Percentiles rank a stretch among this genome's conserved stretches.
Evolutionary conservation across 2,888 invertebrate species (phyloP).

Genomic region (Nasonovia ribisnigri): DNA sequence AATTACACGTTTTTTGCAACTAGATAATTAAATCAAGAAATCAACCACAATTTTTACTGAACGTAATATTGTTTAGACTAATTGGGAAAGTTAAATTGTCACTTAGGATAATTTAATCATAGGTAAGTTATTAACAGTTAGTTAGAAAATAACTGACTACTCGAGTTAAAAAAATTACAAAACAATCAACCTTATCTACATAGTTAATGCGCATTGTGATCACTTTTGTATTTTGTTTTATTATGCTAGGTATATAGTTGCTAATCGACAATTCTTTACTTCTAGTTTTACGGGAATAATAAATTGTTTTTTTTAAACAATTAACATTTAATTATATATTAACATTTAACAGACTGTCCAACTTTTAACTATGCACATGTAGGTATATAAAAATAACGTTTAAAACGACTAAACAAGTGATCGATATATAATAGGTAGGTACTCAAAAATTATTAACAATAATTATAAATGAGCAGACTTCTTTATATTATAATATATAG

Average conservation of each 20-base stretch:
- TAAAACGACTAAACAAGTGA: not conserved
- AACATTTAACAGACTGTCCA: not conserved
- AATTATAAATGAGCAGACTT: not conserved
- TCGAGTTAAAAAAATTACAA: too few relatives aligned
- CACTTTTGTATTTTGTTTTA: not conserved
- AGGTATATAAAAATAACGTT: not conserved
- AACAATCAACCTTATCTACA: not conserved
- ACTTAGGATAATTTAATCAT: too few relatives aligned
- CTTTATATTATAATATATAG: not conserved
- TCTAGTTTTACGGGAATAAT: not conserved
- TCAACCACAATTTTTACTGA: too few relatives aligned
- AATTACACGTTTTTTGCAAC: too few relatives aligned
- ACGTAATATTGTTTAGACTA: too few relatives aligned
- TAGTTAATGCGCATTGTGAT: not conserved
- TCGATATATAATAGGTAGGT: not conserved
- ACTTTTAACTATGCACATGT: not conserved
- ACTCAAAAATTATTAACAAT: not conserved
- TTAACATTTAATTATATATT: not conserved
- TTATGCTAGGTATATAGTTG: not conserved
- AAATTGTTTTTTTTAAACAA: not conserved
- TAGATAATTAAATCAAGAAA: too few relatives aligned
- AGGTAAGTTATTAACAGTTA: not conserved
- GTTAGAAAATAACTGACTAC: not conserved
- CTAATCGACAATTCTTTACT: not conserved
- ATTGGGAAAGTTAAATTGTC: too few relatives aligned